Evolutionary conservation across 1,140 invertebrate species (phyloP), one percentile per base, ranked within the genome.

Genomic region (Macrostomum lignano): DNA sequence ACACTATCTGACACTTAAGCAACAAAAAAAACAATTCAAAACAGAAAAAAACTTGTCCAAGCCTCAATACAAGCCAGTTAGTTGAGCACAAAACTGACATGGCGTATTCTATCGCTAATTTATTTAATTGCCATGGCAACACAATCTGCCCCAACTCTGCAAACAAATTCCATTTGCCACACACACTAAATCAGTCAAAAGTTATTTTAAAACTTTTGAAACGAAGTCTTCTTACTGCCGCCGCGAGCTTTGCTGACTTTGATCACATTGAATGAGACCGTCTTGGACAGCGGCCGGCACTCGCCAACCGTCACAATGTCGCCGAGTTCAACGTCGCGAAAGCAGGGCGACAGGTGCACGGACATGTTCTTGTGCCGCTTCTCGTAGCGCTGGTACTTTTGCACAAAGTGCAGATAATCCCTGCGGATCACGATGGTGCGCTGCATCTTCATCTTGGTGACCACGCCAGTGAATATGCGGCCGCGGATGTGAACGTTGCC

Each of bases 311-410:
- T 94, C 17, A 93, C 86, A 44, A 91, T 72, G 65, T 98, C 91
- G 37, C 86, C 86, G 38, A 76, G 63, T 52, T 72, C 68, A 31
- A 96, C 78, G 63, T 98, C 88, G 52, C 88, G 94, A 67, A 98
- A 98, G 49, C 74, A 81, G n/a, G 91, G 91, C 31, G 82, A 93
- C 35, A 91, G 65, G 63, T 98, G 88, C 3, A 93, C 91, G 45
- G 81, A 82, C 74, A 98, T 84, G 52, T 98, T 98, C 46, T 74
- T 73, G 65, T 98, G 91, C 42, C 91, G 67, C 60, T 94, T 96
- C 60, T 98, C 88, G 55, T 94, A 98, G 55, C 88, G 68, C 50
- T 88, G 93, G 61, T 98, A 98, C 63, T 98, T 98, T 38, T 70
- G 67, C 22, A 96, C 72, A 48, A 88, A 96, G 59, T 98, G 91